Evolutionary conservation across 1,140 invertebrate genomes (phyloP).

Genomic region (Cherax quadricarinatus): DNA sequence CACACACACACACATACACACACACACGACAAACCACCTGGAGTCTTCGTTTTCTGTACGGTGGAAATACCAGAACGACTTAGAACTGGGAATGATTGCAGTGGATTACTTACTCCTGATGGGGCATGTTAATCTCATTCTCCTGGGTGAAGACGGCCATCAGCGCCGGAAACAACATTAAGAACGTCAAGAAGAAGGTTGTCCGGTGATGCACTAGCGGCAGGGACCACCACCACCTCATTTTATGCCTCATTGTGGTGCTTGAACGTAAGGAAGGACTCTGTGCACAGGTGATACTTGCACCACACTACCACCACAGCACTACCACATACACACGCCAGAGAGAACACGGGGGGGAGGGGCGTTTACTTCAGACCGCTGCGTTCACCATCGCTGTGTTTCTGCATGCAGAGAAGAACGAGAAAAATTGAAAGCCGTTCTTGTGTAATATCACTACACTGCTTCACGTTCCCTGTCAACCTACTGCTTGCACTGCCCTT

Average conservation of each 20-base stretch:
- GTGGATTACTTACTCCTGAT: constrained; percentile 58
- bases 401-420: no score
- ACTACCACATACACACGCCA: constrained; percentile 2
- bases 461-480: no score
- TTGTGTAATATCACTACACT: no score
- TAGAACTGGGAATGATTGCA: not conserved
- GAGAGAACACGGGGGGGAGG: no score
- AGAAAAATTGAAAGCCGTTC: no score
- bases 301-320: not conserved
- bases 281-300: not conserved
- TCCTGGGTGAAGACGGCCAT: constrained; percentile 54
- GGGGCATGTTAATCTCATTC: constrained; percentile 58
- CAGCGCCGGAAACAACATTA: constrained; percentile 25
- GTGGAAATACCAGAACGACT: not conserved
- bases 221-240: constrained; percentile 43
- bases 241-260: constrained; percentile 56
- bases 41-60: not conserved
- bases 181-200: constrained; percentile 20
- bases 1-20: no score
- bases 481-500: no score
- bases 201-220: constrained; percentile 46
- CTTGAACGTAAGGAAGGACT: no score
- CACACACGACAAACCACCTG: not conserved
- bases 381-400: constrained; percentile 28
- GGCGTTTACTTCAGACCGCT: constrained; percentile 15